A percentile compares a stretch with the other conserved stretches of the same genome.
phyloP scores from a whole-genome alignment of 2,113 vertebrate species.

The Uria lomvia region DNA sequence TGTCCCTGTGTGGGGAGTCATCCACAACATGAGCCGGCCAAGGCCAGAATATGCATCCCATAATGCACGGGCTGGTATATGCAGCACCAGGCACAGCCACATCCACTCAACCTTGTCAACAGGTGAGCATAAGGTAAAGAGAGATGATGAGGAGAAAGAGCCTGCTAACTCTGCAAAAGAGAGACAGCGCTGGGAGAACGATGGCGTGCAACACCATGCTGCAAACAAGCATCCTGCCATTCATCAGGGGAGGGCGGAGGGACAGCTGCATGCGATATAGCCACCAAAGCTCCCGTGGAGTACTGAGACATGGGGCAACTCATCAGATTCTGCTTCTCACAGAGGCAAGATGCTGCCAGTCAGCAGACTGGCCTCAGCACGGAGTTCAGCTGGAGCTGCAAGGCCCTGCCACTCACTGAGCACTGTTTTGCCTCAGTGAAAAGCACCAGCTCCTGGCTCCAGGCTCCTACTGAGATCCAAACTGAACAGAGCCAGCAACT shows the following conservation, averaged over 20 bases:
- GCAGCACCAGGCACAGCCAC: neutral
- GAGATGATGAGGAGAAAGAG: neutral
- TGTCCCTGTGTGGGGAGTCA: neutral
- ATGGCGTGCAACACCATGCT: neutral
- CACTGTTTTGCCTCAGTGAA: neutral
- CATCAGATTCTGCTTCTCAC: neutral
- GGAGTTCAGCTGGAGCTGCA: neutral
- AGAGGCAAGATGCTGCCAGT: neutral
- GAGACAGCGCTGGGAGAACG: neutral
- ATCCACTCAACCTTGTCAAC: neutral
- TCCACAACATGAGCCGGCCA: fast-evolving
- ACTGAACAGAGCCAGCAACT: neutral
- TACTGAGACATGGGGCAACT: neutral
- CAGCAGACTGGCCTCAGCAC: neutral
- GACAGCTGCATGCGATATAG: fast-evolving
- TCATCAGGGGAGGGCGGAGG: neutral
- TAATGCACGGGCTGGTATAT: fast-evolving
- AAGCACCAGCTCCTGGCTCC: neutral
- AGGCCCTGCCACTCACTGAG: neutral
- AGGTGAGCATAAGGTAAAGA: neutral
- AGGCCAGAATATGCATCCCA: neutral
- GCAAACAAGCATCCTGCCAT: neutral
- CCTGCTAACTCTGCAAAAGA: neutral
- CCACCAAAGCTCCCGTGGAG: neutral
- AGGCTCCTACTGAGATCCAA: neutral